Evolutionary conservation across 1,140 invertebrate species (phyloP), one percentile per base, ranked within the genome.

Genomic region (Pseudachorutes palmiensis): DNA sequence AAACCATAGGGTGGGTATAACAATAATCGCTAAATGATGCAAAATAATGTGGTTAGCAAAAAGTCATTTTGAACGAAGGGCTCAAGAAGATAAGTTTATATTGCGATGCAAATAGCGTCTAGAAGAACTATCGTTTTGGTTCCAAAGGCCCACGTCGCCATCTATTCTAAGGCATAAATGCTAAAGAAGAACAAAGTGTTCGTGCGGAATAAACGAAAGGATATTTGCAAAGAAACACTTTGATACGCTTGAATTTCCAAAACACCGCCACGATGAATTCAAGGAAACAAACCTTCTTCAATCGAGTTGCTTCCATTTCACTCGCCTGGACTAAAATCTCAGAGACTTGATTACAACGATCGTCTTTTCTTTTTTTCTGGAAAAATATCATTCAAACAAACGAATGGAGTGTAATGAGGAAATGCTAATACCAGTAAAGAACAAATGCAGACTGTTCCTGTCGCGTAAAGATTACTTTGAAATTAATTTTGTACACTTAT

Each of bases 281-380:
- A 45, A 45, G 2, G 26, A 48, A 32, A 22, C 22, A 3, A 61
- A 70, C 68, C 68, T 68, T 72, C 45, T 70, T 72, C 12, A 72
- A 31, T 1, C 71, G 57, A 48, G 65, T 70, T 41, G 71, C 71
- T 61, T 72, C 65, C 66, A 72, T 58, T 51, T 72, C 71, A 31
- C 71, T 70, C 24, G 71, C 71, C 55, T 68, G 68, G 32, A 72
- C 71, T 22, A 72, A 58, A 51, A 70, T 72, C 63, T 72, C 71
- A 19, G 71, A 68, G 1, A 71, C 63, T 31, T 55, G 65, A 55
- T 67, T 68, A 30, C 36, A 67, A 33, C 67, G 65, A 31, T 68
- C 65, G 36, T 72, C 64, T 31, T 68, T 63, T 9, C 71, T 55
- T 31, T 72, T 72, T 65, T 72, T 69, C 64, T 70, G 24, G 12